Percentiles rank a stretch among this genome's conserved stretches.
These are phyloP conservation scores for Samia ricini DNA, from an alignment of 1,140 invertebrate genomes.

Conservation along the genomic window DNA sequence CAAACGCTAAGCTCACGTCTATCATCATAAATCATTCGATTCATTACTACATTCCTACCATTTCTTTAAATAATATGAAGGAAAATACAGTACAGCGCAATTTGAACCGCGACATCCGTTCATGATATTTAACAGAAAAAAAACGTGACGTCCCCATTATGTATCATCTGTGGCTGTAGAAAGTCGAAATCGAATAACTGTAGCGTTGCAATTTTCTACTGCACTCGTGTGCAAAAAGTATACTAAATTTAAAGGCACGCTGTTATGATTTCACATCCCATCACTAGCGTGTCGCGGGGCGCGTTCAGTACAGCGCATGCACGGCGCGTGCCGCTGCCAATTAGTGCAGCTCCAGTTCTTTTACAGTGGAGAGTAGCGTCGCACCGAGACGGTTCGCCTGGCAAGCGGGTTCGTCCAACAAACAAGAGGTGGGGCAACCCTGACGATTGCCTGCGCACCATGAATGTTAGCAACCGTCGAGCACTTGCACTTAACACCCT, in stretches of 20 bases:
- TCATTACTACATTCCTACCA: constrained; percentile 60
- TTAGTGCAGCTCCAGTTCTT: constrained; percentile 74
- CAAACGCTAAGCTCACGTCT: constrained; percentile 17
- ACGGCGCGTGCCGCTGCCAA: constrained; percentile 71
- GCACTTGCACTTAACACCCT: constrained; percentile 52
- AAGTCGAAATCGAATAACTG: constrained; percentile 47
- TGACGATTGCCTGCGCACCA: constrained; percentile 44
- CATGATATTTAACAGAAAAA: background rate
- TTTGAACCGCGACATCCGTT: background rate
- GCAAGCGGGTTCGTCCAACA: constrained; percentile 12
- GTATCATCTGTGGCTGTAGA: constrained; percentile 19
- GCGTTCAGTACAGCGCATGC: constrained; percentile 39
- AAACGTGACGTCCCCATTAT: background rate
- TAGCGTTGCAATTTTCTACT: constrained; percentile 45
- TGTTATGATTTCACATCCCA: constrained; percentile 71
- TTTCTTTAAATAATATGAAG: constrained; percentile 54
- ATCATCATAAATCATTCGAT: constrained; percentile 57
- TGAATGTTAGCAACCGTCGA: constrained; percentile 29
- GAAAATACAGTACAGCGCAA: background rate
- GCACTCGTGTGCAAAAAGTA: constrained; percentile 42
- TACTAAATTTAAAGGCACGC: constrained; percentile 41
- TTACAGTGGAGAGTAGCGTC: constrained; percentile 61
- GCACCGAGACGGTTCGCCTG: constrained; percentile 61
- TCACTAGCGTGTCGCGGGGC: constrained; percentile 62
- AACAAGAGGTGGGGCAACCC: constrained; percentile 37